phyloP scores from a whole-genome alignment of 2,797 vertebrate genomes.

The Falco naumanni region DNA sequence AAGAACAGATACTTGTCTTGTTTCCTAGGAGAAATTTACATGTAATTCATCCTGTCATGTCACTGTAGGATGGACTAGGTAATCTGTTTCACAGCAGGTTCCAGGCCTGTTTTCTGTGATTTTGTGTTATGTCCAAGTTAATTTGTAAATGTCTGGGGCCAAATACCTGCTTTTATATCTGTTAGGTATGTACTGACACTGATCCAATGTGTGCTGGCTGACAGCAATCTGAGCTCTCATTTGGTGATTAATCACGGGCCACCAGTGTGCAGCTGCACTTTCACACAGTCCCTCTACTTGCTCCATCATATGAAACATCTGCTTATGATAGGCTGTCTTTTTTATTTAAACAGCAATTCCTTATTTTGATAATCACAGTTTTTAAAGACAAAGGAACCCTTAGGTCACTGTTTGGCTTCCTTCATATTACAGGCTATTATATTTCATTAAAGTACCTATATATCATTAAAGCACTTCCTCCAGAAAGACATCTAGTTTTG shows the following conservation, averaged over 20 bases:
- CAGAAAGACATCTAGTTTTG: neutral
- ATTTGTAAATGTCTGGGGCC: neutral
- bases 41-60: neutral
- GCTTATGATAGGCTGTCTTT: neutral
- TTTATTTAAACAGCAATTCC: neutral
- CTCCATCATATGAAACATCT: neutral
- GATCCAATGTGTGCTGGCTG: neutral
- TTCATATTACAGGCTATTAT: neutral
- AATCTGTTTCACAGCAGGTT: neutral
- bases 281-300: neutral
- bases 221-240: neutral
- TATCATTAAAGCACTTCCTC: neutral
- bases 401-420: neutral
- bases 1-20: neutral
- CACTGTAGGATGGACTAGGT: neutral
- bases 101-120: neutral
- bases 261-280: neutral
- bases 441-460: neutral
- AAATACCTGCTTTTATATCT: neutral
- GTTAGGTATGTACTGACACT: neutral
- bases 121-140: neutral
- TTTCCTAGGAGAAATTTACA: neutral
- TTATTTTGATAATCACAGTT: neutral
- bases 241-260: neutral
- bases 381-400: neutral